These are phyloP conservation scores for Candidula unifasciata DNA, from an alignment of 2,888 invertebrate genomes.

Conservation along the genomic window DNA sequence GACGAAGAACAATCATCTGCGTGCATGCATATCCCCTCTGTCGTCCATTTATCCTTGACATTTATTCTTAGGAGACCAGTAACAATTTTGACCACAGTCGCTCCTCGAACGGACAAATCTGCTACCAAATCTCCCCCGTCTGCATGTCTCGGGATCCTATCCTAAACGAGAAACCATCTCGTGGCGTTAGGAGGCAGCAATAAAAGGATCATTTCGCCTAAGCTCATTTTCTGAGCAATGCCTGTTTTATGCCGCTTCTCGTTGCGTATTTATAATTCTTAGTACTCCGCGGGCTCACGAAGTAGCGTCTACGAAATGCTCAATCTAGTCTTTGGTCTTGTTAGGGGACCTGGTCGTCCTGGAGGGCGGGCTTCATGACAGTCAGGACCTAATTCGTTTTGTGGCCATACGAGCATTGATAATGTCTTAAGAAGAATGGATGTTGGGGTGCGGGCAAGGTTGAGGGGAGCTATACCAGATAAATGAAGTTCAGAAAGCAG, in stretches of 20 bases:
- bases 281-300: not conserved
- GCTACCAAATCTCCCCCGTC: slow-evolving; percentile 9
- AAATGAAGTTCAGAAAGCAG: not conserved
- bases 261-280: slow-evolving; percentile 35
- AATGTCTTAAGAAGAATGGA: not conserved
- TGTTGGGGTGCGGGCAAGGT: not conserved
- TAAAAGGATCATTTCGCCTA: slow-evolving; percentile 25
- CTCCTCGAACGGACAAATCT: not conserved
- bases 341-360: not conserved
- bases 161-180: slow-evolving; percentile 18
- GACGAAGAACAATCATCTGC: not conserved
- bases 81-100: slow-evolving; percentile 15
- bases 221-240: slow-evolving; percentile 39
- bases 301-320: slow-evolving; percentile 21
- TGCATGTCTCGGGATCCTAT: slow-evolving; percentile 13
- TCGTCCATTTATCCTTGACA: slow-evolving; percentile 11
- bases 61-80: slow-evolving; percentile 24
- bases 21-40: not conserved
- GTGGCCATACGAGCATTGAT: not conserved
- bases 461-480: not conserved
- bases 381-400: not conserved
- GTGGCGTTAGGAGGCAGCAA: slow-evolving; percentile 16
- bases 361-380: not conserved
- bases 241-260: slow-evolving; percentile 36
- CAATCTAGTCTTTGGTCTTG: slow-evolving; percentile 37